Conservation (phyloP, 1,140 invertebrate genomes). For the Saccostrea glomerata region DNA sequence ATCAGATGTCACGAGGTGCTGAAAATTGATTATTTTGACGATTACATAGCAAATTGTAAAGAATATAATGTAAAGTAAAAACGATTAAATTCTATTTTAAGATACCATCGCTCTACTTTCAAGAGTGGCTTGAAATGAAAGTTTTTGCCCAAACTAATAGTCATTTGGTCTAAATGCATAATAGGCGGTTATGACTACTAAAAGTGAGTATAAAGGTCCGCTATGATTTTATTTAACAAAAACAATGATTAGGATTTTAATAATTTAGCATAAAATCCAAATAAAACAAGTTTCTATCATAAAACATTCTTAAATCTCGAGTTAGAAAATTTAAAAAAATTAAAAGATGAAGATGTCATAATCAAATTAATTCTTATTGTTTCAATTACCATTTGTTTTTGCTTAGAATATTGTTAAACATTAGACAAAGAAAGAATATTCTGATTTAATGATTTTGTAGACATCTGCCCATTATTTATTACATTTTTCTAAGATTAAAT, state of each 20-base stretch:
- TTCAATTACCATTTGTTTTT: not conserved
- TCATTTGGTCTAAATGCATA: no score
- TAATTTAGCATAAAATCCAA: no score
- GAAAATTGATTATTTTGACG: not conserved
- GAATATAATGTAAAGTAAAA: not conserved
- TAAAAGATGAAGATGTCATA: not conserved
- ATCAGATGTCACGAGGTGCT: not conserved
- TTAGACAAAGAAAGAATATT: not conserved
- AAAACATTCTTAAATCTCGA: no score
- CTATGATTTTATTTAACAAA: no score
- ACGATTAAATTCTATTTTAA: not conserved
- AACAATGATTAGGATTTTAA: no score
- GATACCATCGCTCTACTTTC: no score
- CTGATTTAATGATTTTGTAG: not conserved
- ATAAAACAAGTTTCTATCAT: no score
- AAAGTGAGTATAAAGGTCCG: no score
- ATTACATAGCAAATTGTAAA: not conserved
- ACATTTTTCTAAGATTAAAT: not conserved
- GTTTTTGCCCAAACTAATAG: no score
- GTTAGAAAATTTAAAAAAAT: not conserved
- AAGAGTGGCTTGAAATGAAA: no score
- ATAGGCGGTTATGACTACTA: no score
- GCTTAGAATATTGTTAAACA: not conserved
- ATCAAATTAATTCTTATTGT: not conserved
- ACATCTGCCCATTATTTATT: not conserved